Percentiles rank a stretch among this genome's conserved stretches.
These are phyloP conservation scores for Myoxocephalus aenaeus DNA, from an alignment of 2,797 vertebrate species.

Conservation along the genomic window DNA sequence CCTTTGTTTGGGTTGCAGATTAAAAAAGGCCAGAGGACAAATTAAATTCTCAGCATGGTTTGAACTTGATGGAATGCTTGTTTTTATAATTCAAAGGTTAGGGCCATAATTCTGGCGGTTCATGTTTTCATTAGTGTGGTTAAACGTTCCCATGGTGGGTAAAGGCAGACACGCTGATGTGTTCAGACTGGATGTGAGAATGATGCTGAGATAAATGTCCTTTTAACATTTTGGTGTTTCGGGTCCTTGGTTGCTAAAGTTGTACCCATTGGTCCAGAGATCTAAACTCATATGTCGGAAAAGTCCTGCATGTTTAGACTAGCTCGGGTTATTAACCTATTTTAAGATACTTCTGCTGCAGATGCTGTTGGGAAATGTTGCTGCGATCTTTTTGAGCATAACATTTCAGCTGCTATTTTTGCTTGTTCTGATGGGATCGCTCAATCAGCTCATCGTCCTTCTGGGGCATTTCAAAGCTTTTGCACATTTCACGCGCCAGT, in stretches of 20 bases:
- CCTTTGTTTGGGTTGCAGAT: background rate
- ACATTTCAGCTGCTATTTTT: constrained; percentile 53
- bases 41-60: background rate
- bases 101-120: background rate
- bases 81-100: constrained; percentile 1
- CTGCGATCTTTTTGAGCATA: constrained; percentile 23
- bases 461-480: constrained; percentile 37
- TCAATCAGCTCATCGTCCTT: constrained; percentile 44
- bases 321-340: constrained; percentile 22
- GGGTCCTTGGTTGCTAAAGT: background rate
- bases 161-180: background rate
- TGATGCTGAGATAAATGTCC: background rate
- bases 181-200: background rate
- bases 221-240: constrained; percentile 1
- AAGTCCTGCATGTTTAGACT: constrained; percentile 31
- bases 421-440: constrained; percentile 42
- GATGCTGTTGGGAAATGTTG: constrained; percentile 26
- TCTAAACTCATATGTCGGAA: constrained; percentile 13
- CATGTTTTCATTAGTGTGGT: constrained; percentile 12
- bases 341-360: constrained; percentile 29
- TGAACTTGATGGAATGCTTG: constrained; percentile 9
- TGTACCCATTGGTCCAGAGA: background rate
- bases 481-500: constrained; percentile 41
- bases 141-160: background rate
- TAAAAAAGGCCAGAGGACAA: background rate